Base-by-base conservation (phyloP, 2,888 invertebrate species). In the Ernsta delagoae region DNA sequence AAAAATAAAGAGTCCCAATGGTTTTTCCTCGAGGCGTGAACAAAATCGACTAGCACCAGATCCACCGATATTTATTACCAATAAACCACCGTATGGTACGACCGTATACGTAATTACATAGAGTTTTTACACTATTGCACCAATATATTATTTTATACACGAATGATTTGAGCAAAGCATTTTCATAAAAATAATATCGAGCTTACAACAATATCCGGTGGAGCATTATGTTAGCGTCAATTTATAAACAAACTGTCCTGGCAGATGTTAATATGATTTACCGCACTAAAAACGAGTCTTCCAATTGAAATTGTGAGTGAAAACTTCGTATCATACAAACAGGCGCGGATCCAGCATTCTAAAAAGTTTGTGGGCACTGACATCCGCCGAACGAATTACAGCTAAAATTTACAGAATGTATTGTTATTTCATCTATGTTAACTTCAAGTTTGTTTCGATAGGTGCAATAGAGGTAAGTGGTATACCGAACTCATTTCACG, bases 21-120 rank as follows among this genome's bases (percentile, higher is more conserved):
- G 76, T 75, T 79, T 79, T 79, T 77, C 78, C 77, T 75, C 77
- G 74, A 77, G 77, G 78, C 76, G 75, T 73, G 73, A 77, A 74
- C 75, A 76, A 81, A 81, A 78, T 78, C 71, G 81, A 78, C 80
- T 78, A 81, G 83, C 82, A 84, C 82, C 86, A 85, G 85, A 85
- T 77, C 78, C 79, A 77, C 82, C 86, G 80, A 91, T 90, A 89
- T 90, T 91, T 88, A 92, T 87, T 84, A 81, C 83, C 82, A 81
- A 89, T 90, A 91, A 91, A 92, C 86, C 77, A 71, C 76, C 77
- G 78, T 80, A 77, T 78, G 79, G 79, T 79, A 73, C 71, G 77
- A 72, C 75, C 73, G 71, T 73, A 78, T 79, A 59, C 82, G 81
- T 84, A 80, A 84, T 84, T 82, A 83, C 78, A 78, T 78, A 82